Evolutionary conservation across 2,113 vertebrate species (phyloP), one percentile per base, ranked within the genome.

Genomic region (Nasalis larvatus): DNA sequence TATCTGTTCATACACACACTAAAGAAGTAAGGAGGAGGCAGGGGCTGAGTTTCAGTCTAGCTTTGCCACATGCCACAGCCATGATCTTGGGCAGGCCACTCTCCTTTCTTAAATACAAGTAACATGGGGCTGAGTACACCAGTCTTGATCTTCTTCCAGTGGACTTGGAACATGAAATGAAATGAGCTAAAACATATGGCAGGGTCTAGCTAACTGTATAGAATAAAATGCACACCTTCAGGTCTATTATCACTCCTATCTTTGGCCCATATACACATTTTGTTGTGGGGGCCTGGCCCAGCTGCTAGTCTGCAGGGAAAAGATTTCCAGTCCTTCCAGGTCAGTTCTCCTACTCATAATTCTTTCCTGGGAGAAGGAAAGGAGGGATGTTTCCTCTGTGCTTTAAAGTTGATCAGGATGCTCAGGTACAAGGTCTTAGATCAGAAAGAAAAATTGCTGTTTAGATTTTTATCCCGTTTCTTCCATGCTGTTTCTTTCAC

Each of bases 371-470:
- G 56, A 93, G 35, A 32, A 18, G 58, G 80, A 40, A 60, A 78
- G 56, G 16, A 78, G 17, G 52, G 58, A 66, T 9, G 9, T 40
- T 83, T 40, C 23, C 20, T 89, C 56, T 95, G 90, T 80, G 42
- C 56, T 93, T 89, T 37, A 78, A 69, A 86, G 60, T 30, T 68
- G 63, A 85, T 97, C 77, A 69, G 81, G 23, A 74, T 73, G 60
- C 87, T 96, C 78, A 27, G 63, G 49, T 93, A 32, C 56, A 45
- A 91, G 88, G 85, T 95, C 88, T 68, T n/a, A 69, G 87, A 86
- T 96, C 93, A 96, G 78, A 97, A 97, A 97, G 95, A 98, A 95
- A 97, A 97, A 98, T 94, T 35, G 91, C 90, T 92, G 58, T 96
- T 97, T 98, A 96, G 94, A 97, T 98, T 96, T 96, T 85, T 35